Base-by-base conservation (phyloP, 2,888 invertebrate species). In the Acleris literana region DNA sequence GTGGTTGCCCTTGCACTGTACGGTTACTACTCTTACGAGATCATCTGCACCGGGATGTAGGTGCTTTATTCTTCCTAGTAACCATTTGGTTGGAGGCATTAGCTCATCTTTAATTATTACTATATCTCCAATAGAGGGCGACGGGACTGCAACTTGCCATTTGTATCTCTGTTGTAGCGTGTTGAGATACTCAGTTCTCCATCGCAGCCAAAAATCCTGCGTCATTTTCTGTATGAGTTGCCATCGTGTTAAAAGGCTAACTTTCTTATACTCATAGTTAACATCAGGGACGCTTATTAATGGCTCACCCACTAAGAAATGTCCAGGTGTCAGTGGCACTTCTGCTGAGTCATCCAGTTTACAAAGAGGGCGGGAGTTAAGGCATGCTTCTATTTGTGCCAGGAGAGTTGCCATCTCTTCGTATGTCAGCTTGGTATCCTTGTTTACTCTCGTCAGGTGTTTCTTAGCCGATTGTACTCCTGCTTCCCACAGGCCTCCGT, bases 401-500 rank as follows among this genome's bases (percentile, higher is more conserved):
- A 71, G 22, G 4, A 71, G n/a, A 16, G 71, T 72, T 0, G 59
- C 18, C 63, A 73, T 61, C 20, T 73, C 73, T 33, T 73, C 71
- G 54, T 55, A 70, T 0, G 69, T 72, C 3, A 69, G 63, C 18
- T 66, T 74, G 4, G 69, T 56, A 25, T 71, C 68, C 17, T 66
- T 65, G 29, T 59, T 72, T 5, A 75, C 69, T 43, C 72, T 68
- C 3, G n/a, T 33, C 11, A 76, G 51, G 39, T 74, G 74, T 17
- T 63, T 29, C 25, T 74, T 75, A 0, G 70, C 69, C 3, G 70
- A 66, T 25, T 68, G 66, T 0, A 75, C 57, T 0, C 71, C 73
- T 0, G 72, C 72, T 54, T 74, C 73, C 74, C 73, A 74, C 7
- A 74, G 58, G 16, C 73, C 75, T 9, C 75, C 73, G 59, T 56